Conservation (phyloP, 1,140 invertebrate genomes). For the Camponotus floridanus region DNA sequence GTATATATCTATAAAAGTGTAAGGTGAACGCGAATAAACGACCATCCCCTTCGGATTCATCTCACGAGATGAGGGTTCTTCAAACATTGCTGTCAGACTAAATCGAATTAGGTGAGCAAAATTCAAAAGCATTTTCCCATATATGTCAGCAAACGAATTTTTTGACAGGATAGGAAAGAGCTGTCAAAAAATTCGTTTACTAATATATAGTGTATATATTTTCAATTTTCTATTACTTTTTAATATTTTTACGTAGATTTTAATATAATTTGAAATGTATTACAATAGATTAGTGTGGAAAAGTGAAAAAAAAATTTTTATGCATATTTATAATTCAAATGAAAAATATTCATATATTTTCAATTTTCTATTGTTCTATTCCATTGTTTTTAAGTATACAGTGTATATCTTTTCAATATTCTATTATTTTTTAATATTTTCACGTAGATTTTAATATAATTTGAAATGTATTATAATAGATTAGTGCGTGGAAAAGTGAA, state of each 20-base stretch:
- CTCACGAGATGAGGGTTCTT: constrained; percentile 21
- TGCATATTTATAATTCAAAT: not conserved
- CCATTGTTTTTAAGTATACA: no score
- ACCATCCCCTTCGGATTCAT: constrained; percentile 17
- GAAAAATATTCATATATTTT: no score
- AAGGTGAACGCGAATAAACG: constrained; percentile 35
- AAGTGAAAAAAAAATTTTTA: not conserved
- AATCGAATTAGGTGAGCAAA: constrained; percentile 60
- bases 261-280: not conserved
- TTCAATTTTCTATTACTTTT: not conserved
- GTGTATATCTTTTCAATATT: no score
- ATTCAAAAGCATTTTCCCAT: constrained; percentile 27
- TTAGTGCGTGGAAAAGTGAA: not conserved
- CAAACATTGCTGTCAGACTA: not conserved
- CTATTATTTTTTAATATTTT: no score
- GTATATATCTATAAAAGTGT: not conserved
- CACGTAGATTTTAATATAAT: no score
- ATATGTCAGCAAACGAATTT: not conserved
- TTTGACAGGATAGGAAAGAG: not conserved
- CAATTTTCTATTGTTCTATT: not conserved
- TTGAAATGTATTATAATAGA: no score
- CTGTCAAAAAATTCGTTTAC: no score
- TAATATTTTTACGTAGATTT: not conserved
- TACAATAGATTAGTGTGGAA: not conserved
- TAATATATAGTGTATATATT: not conserved